A percentile compares a stretch with the other conserved stretches of the same genome.
These are phyloP conservation scores for Brachionus manjavacas DNA, from an alignment of 1,140 invertebrate genomes.

Conservation along the genomic window DNA sequence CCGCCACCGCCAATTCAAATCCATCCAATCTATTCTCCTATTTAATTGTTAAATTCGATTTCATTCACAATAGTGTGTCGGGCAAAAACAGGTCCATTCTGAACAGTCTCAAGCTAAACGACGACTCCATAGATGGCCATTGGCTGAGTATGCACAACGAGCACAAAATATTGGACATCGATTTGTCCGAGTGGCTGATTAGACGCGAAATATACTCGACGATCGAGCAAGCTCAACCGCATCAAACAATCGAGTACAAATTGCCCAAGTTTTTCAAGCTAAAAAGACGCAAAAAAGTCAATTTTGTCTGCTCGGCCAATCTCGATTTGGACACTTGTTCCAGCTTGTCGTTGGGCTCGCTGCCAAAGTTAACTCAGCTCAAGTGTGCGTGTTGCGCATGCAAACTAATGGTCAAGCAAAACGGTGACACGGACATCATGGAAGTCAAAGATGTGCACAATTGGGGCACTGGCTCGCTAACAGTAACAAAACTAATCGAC, in stretches of 20 bases:
- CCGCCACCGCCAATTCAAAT: no score
- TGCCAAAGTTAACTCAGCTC: slow-evolving; percentile 7
- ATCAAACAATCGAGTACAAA: slow-evolving; percentile 1
- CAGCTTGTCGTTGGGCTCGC: neutral
- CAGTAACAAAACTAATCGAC: slow-evolving; percentile 6
- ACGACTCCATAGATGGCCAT: neutral
- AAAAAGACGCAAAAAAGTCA: slow-evolving; percentile 29
- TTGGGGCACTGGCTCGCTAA: neutral
- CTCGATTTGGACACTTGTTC: neutral
- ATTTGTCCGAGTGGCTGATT: slow-evolving; percentile 10
- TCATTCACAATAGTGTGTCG: neutral
- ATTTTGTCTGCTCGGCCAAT: neutral
- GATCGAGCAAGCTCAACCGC: neutral
- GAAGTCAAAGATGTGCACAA: neutral
- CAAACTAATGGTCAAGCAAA: slow-evolving; percentile 12
- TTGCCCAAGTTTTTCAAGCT: slow-evolving; percentile 16
- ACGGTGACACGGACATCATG: neutral
- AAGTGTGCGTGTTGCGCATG: slow-evolving; percentile 18
- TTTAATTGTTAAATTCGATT: slow-evolving; percentile 15
- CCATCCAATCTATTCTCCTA: neutral
- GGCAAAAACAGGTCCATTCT: neutral
- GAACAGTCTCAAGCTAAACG: neutral
- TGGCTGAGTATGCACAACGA: neutral
- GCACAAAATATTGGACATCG: slow-evolving; percentile 26
- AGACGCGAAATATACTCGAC: neutral